Evolutionary conservation across 2,888 invertebrate species (phyloP).

Genomic region (Zaprionus obscuricornis): DNA sequence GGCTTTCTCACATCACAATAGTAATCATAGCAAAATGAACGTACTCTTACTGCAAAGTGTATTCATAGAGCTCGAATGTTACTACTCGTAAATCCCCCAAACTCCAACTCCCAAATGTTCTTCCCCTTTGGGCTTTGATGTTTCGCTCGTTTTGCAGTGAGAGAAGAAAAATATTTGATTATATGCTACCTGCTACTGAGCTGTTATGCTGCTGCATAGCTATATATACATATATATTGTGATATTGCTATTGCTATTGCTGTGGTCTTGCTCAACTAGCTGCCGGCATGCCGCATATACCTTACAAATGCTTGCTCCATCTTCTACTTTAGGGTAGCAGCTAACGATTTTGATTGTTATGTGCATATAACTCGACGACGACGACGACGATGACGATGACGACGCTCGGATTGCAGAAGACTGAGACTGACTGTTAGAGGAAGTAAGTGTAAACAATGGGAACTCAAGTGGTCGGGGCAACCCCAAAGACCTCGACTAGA

Average conservation of each 20-base stretch:
- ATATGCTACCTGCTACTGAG: constrained; percentile 48
- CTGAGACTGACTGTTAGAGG: constrained; percentile 3
- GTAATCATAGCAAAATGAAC: too few relatives aligned
- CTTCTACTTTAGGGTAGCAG: constrained; percentile 30
- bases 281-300: constrained; percentile 9
- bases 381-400: too few relatives aligned
- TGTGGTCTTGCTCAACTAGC: constrained; percentile 36
- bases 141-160: too few relatives aligned
- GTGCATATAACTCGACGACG: constrained; percentile 57
- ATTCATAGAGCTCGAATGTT: too few relatives aligned
- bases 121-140: constrained; percentile 33
- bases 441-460: constrained; percentile 60
- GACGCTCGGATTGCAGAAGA: constrained; percentile 64
- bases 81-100: too few relatives aligned
- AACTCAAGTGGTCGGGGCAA: constrained; percentile 39
- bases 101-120: too few relatives aligned
- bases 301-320: background rate
- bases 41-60: too few relatives aligned
- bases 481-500: constrained; percentile 20
- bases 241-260: too few relatives aligned
- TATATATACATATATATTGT: too few relatives aligned
- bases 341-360: constrained; percentile 75
- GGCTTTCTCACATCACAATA: too few relatives aligned
- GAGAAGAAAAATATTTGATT: constrained; percentile 66
- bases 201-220: too few relatives aligned